These are phyloP conservation scores for Manis pentadactyla DNA, from an alignment of 2,797 vertebrate species.

Conservation along the genomic window DNA sequence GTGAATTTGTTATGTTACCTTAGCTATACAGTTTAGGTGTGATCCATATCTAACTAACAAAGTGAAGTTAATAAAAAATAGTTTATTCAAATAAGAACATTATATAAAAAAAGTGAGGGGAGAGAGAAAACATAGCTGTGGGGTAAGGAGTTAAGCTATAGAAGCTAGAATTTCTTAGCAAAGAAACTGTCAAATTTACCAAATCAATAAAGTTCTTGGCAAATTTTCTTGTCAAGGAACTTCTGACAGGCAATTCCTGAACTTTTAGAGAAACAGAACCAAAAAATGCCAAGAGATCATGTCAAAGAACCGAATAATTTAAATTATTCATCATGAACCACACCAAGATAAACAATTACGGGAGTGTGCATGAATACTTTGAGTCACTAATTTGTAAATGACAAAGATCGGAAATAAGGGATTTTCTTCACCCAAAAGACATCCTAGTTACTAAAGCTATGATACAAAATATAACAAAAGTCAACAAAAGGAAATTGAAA, in stretches of 20 bases:
- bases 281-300: conserved; percentile 59
- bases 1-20: conserved; percentile 34
- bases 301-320: conserved; percentile 56
- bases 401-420: conserved; percentile 87
- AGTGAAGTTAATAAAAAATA: conserved; percentile 53
- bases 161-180: conserved; percentile 32
- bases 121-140: neutral
- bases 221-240: conserved; percentile 55
- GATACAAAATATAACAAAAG: conserved; percentile 77
- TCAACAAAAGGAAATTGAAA: conserved; percentile 85
- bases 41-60: conserved; percentile 55
- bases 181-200: conserved; percentile 63
- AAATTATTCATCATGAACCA: conserved; percentile 40
- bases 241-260: conserved; percentile 52
- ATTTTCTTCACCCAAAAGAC: conserved; percentile 84
- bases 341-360: conserved; percentile 76
- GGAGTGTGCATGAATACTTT: conserved; percentile 77
- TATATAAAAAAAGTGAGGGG: neutral
- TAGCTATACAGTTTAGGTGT: conserved; percentile 19
- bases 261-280: conserved; percentile 35
- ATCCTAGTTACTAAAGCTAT: conserved; percentile 77
- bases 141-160: conserved; percentile 23
- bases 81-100: conserved; percentile 52
- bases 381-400: conserved; percentile 84
- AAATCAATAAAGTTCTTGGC: conserved; percentile 17